Conservation (phyloP, 2,797 vertebrate species). For the Chaenodraco wilsoni region DNA sequence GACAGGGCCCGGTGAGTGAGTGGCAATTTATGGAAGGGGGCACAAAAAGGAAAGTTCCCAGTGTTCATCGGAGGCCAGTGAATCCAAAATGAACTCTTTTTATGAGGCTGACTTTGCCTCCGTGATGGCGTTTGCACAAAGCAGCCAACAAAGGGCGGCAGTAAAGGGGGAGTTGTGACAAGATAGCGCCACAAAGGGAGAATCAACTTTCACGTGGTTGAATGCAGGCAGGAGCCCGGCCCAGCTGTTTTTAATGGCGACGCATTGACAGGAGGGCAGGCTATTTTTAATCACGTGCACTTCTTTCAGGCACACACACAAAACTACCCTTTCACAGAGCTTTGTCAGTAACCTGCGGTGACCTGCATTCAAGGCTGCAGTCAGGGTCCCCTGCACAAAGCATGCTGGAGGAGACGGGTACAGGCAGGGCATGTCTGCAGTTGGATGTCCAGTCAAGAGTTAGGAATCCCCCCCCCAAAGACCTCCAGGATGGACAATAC, state of each 20-base stretch:
- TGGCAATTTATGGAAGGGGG: conserved; percentile 80
- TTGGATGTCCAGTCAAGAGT: conserved; percentile 67
- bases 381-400: conserved; percentile 83
- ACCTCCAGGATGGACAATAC: conserved; percentile 46
- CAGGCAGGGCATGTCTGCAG: conserved; percentile 49
- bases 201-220: conserved; percentile 86
- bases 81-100: conserved; percentile 87
- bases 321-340: conserved; percentile 76
- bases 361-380: conserved; percentile 83
- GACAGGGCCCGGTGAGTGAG: conserved; percentile 78
- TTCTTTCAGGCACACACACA: conserved; percentile 76
- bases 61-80: conserved; percentile 82
- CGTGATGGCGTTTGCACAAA: conserved; percentile 75
- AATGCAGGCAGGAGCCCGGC: conserved; percentile 81
- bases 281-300: conserved; percentile 84
- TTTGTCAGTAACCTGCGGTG: conserved; percentile 86
- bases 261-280: conserved; percentile 80
- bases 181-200: conserved; percentile 83
- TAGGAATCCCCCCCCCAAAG: conserved; percentile 30
- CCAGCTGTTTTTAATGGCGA: conserved; percentile 87
- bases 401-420: conserved; percentile 60
- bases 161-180: conserved; percentile 84
- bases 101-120: conserved; percentile 83
- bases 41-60: conserved; percentile 82
- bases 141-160: conserved; percentile 76